Evolutionary conservation across 2,888 invertebrate genomes (phyloP).

Genomic region (Microctonus brassicae): DNA sequence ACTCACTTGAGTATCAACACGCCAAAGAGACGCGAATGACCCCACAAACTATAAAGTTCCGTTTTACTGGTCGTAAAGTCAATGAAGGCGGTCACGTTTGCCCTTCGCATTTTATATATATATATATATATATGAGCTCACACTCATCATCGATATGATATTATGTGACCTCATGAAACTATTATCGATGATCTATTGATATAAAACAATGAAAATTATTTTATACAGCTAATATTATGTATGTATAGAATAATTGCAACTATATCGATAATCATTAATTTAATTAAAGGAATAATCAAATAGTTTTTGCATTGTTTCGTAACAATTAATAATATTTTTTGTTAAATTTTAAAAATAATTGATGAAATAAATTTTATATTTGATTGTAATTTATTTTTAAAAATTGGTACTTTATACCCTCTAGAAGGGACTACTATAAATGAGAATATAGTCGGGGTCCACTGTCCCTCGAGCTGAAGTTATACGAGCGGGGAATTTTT

Average conservation of each 20-base stretch:
- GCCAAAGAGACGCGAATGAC: slow-evolving; percentile 51
- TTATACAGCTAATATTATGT: neutral
- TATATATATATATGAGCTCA: slow-evolving; percentile 4
- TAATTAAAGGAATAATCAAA: no score
- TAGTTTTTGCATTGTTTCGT: no score
- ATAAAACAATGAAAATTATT: neutral
- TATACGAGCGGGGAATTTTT: slow-evolving; percentile 37
- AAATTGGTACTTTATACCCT: no score
- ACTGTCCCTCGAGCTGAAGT: slow-evolving; percentile 53
- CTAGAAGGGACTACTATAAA: slow-evolving; percentile 46
- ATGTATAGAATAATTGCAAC: no score
- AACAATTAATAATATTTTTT: no score
- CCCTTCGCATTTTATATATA: slow-evolving; percentile 57
- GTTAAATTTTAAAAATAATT: no score
- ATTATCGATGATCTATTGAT: slow-evolving; percentile 25
- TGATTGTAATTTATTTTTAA: no score
- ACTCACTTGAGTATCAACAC: slow-evolving; percentile 44
- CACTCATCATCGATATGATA: slow-evolving; percentile 51
- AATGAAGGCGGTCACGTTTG: slow-evolving; percentile 66
- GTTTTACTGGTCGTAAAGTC: slow-evolving; percentile 67
- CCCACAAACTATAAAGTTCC: slow-evolving; percentile 63
- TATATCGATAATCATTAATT: no score
- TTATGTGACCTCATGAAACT: slow-evolving; percentile 42
- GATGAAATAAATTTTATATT: no score
- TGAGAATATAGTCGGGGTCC: slow-evolving; percentile 53